These are phyloP conservation scores for Crossaster papposus DNA, from an alignment of 53 echinoderm and acorn worm genomes.

Conservation along the genomic window DNA sequence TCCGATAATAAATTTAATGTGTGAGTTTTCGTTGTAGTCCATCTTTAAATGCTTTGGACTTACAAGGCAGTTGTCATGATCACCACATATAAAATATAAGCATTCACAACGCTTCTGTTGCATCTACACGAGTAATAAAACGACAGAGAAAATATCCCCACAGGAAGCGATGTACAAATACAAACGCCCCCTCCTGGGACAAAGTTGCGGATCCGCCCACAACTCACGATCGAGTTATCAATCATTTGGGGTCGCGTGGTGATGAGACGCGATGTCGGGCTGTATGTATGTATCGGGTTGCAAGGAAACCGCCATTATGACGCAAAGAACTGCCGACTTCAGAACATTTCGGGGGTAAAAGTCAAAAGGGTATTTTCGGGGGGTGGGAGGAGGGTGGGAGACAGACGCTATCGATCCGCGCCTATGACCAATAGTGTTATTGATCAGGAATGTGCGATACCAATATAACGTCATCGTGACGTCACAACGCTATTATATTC, in stretches of 20 bases:
- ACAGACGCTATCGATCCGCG: not conserved
- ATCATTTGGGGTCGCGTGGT: not conserved
- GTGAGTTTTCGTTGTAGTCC: too few relatives aligned
- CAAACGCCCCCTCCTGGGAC: not conserved
- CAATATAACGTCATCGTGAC: not conserved
- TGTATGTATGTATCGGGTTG: not conserved
- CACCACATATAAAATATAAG: not conserved
- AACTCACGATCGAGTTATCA: not conserved
- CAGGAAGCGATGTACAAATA: not conserved
- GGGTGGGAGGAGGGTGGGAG: too few relatives aligned
- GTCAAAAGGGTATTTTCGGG: not conserved
- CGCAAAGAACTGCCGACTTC: not conserved
- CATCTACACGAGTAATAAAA: constrained; percentile 11
- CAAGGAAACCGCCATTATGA: not conserved
- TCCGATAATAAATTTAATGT: too few relatives aligned
- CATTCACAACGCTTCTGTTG: not conserved
- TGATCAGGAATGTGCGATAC: too few relatives aligned
- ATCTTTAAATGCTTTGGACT: not conserved
- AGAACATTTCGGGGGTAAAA: not conserved
- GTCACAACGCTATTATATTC: not conserved
- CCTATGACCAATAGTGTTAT: not conserved
- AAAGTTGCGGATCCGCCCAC: not conserved
- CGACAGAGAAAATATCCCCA: not conserved
- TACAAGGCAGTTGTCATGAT: not conserved
- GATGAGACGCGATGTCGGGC: not conserved